phyloP scores from a whole-genome alignment of 92 coral and sea anemone genomes.

The Zoanthus solanderi region DNA sequence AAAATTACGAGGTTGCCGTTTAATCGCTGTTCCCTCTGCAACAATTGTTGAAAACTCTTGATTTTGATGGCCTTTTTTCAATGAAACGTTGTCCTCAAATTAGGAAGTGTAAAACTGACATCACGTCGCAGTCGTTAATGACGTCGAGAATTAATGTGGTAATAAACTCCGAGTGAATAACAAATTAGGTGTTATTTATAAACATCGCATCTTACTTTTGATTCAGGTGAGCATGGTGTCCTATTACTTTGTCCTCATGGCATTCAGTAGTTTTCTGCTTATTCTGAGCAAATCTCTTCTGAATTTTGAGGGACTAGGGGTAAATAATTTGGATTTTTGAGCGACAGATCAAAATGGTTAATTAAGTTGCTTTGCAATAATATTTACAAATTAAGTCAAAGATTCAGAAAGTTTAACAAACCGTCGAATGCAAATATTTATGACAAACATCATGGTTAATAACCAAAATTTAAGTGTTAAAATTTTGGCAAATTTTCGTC shows the following conservation, averaged over 20 bases:
- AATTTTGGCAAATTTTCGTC: too few relatives aligned
- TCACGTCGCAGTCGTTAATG: neutral
- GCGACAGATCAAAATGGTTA: neutral
- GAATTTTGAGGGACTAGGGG: neutral
- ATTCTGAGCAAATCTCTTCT: slow-evolving; percentile 2
- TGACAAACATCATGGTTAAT: too few relatives aligned
- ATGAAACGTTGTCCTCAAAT: neutral
- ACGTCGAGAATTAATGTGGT: neutral
- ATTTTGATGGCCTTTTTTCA: too few relatives aligned
- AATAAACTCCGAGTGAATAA: slow-evolving; percentile 17
- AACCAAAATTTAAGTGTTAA: too few relatives aligned
- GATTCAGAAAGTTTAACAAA: slow-evolving; percentile 5
- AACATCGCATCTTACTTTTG: neutral
- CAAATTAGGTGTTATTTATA: slow-evolving; percentile 8
- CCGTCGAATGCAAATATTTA: neutral
- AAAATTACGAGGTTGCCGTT: neutral
- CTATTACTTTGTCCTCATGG: too few relatives aligned
- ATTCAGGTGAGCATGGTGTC: too few relatives aligned
- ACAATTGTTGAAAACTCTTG: too few relatives aligned
- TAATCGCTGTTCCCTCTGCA: too few relatives aligned
- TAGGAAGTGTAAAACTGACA: neutral
- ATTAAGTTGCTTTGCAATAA: slow-evolving; percentile 18
- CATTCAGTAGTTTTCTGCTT: too few relatives aligned
- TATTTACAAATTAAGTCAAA: slow-evolving; percentile 10
- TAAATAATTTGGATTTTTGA: neutral